These are phyloP conservation scores for Tolypeutes matacus DNA, from an alignment of 2,797 vertebrate species.

Conservation along the genomic window DNA sequence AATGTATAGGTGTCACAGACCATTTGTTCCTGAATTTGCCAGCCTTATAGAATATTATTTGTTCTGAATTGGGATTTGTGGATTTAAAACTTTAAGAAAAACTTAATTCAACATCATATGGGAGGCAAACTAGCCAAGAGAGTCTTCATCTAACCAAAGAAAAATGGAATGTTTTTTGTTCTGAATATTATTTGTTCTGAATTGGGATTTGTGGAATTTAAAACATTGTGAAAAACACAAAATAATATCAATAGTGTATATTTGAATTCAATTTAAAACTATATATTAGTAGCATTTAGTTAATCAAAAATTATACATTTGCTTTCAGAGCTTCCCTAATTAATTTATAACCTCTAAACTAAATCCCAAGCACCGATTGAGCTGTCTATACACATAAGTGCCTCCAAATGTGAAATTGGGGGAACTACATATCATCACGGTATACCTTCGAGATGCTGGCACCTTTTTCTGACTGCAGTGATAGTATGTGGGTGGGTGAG, in stretches of 20 bases:
- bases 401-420: not conserved
- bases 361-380: constrained; percentile 5
- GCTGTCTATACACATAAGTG: not conserved
- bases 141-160: too few species aligned
- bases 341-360: constrained; percentile 34
- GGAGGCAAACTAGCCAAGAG: too few species aligned
- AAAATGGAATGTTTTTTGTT: too few species aligned
- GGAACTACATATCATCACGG: not conserved
- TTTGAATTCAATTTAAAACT: constrained; percentile 23
- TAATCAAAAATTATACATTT: not conserved
- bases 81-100: constrained; percentile 37
- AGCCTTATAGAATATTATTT: not conserved
- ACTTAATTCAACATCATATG: not conserved
- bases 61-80: not conserved
- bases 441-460: constrained; percentile 29
- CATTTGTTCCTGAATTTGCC: not conserved
- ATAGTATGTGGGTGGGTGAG: constrained; percentile 60
- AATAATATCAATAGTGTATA: not conserved
- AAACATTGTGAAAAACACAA: constrained; percentile 41
- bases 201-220: not conserved
- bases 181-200: not conserved
- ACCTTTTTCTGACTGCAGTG: not conserved
- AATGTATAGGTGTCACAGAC: not conserved
- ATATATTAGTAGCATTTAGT: not conserved
- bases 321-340: not conserved